Evolutionary conservation across 2,113 vertebrate species (phyloP).

Genomic region (Stegostoma tigrinum): DNA sequence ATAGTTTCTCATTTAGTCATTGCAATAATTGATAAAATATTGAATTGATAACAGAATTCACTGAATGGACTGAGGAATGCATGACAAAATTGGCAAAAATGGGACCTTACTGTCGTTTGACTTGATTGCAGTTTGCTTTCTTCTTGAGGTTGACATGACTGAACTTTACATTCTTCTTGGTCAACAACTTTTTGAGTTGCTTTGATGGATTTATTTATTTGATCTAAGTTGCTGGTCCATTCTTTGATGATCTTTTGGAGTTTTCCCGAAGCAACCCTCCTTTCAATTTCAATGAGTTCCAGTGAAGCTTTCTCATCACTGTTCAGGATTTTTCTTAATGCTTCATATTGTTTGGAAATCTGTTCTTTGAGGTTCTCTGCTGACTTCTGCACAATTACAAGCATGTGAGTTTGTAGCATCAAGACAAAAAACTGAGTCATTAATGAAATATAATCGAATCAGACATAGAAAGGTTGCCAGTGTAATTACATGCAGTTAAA

Average conservation of each 20-base stretch:
- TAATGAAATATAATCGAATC: constrained; percentile 41
- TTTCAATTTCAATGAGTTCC: constrained; percentile 56
- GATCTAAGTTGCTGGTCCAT: constrained; percentile 52
- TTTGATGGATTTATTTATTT: constrained; percentile 48
- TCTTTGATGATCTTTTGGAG: constrained; percentile 51
- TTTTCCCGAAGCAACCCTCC: constrained; percentile 47
- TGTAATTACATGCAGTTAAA: background rate
- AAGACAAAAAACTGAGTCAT: constrained; percentile 33
- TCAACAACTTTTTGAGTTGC: constrained; percentile 41
- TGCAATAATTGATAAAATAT: background rate
- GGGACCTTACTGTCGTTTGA: background rate
- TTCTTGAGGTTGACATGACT: background rate
- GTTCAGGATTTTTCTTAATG: constrained; percentile 46
- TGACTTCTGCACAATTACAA: constrained; percentile 44
- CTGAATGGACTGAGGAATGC: background rate
- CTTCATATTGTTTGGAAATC: constrained; percentile 51
- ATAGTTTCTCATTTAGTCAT: background rate
- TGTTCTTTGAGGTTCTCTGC: constrained; percentile 57
- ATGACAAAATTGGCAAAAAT: background rate
- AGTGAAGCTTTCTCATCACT: constrained; percentile 49
- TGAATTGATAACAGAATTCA: background rate
- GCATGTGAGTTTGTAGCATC: background rate
- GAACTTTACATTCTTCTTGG: constrained; percentile 8
- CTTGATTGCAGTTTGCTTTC: background rate
- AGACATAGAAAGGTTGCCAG: background rate